Evolutionary conservation across 1,140 invertebrate genomes (phyloP).

Genomic region (Euglossa dilemma): DNA sequence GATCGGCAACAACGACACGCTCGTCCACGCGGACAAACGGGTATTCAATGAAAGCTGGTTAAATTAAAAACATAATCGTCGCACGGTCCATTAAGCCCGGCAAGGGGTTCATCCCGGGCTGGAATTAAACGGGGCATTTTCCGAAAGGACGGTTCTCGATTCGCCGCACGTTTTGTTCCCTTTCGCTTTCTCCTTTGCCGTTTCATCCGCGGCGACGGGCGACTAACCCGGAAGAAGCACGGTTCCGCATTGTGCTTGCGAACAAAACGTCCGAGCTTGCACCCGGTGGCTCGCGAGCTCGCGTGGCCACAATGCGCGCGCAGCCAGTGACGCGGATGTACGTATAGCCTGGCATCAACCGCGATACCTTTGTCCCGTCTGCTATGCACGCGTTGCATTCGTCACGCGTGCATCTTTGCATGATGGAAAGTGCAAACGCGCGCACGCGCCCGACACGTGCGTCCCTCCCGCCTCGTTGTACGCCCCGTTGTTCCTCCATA

Average conservation of each 20-base stretch:
- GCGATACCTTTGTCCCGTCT: conserved; percentile 27
- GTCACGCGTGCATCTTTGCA: neutral
- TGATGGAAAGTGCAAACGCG: neutral
- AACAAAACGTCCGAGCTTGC: conserved; percentile 58
- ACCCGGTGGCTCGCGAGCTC: neutral
- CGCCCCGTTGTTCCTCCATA: too few relatives aligned
- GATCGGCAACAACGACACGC: too few relatives aligned
- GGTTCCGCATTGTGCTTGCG: conserved; percentile 54
- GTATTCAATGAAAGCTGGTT: neutral
- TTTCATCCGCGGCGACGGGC: conserved; percentile 26
- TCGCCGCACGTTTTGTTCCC: neutral
- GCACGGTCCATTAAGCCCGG: neutral
- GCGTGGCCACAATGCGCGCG: conserved; percentile 34
- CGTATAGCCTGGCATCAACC: conserved; percentile 18
- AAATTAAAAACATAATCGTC: neutral
- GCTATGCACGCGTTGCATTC: neutral
- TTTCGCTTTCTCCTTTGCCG: conserved; percentile 1
- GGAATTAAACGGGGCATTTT: conserved; percentile 9
- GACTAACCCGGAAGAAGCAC: conserved; percentile 48
- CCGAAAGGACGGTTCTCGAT: neutral
- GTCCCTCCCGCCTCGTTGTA: too few relatives aligned
- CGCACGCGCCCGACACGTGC: neutral
- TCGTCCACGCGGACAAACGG: neutral
- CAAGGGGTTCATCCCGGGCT: neutral
- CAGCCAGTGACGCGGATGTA: conserved; percentile 17